Base-by-base conservation (phyloP, 1,140 invertebrate genomes). In the Polypedilum vanderplanki region DNA sequence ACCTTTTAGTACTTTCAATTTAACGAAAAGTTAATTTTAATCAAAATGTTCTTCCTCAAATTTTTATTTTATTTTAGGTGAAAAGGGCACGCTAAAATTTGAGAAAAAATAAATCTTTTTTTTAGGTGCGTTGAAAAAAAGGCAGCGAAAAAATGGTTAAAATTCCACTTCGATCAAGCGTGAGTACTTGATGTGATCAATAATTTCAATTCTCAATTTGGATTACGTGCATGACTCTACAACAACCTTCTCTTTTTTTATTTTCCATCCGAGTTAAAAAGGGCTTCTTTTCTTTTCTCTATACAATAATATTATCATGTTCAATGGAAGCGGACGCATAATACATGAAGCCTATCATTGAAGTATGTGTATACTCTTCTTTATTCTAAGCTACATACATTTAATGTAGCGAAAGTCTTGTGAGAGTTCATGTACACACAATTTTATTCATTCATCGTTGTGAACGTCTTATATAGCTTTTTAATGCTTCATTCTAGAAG, bases 261-360 rank as follows among this genome's bases (percentile, higher is more conserved):
- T 57, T n/a, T 57, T 57, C 12, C 24, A 33, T 33, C 5, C 24
- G 5, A 33, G 24, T 33, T 33, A 33, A 33, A 33, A 33, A 33
- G 5, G 24, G 24, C 5, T 33, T 33, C 24, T 33, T 33, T 33
- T 33, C 24, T 33, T 33, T 33, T 5, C 5, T 5, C 5, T 33
- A 1, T 33, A 33, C 24, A 33, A 33, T 5, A 33, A 33, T 33
- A 33, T 33, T 33, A 33, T 33, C 24, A 15, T 57, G 10, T 15
- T 57, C 12, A 57, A 57, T 57, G 46, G n/a, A 57, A 57, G 46
- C 7, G 46, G 46, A 57, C 46, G 46, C 46, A 57, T 57, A 57
- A 57, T 15, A 15, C 15, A 57, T 57, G 46, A 15, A 57, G 46
- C 46, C 46, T 57, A 57, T 57, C 8, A 3, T 57, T 57, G 46